Evolutionary conservation across 2,797 vertebrate genomes (phyloP).

Genomic region (Spinibarbus caldwelli): DNA sequence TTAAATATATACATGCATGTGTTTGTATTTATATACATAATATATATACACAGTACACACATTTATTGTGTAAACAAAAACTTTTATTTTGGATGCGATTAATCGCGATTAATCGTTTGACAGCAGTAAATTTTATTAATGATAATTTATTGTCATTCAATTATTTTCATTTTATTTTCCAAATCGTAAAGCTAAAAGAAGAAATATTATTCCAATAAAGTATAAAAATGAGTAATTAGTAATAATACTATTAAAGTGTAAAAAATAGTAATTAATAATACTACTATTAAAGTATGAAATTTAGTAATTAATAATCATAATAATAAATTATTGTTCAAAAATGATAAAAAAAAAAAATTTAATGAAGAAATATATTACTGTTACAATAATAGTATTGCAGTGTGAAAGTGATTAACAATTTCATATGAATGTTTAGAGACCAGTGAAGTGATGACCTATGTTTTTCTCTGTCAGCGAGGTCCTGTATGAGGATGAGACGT

Average conservation of each 20-base stretch:
- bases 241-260: too few species aligned
- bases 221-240: too few species aligned
- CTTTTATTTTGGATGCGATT: too few species aligned
- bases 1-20: too few species aligned
- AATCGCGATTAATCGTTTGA: too few species aligned
- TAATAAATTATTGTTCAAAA: too few species aligned
- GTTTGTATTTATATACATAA: too few species aligned
- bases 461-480: slow-evolving; percentile 83
- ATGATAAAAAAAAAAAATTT: too few species aligned
- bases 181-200: background rate
- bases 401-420: background rate
- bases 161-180: background rate
- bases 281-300: background rate
- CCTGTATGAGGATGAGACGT: slow-evolving; percentile 97
- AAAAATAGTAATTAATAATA: too few species aligned
- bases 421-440: background rate
- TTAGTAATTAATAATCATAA: background rate
- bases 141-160: background rate
- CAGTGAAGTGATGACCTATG: accelerated
- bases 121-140: background rate
- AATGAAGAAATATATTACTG: background rate
- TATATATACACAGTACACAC: too few species aligned
- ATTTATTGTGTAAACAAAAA: too few species aligned
- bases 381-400: background rate
- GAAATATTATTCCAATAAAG: background rate